phyloP scores from a whole-genome alignment of 2,888 invertebrate species.

The Apoda limacodes region DNA sequence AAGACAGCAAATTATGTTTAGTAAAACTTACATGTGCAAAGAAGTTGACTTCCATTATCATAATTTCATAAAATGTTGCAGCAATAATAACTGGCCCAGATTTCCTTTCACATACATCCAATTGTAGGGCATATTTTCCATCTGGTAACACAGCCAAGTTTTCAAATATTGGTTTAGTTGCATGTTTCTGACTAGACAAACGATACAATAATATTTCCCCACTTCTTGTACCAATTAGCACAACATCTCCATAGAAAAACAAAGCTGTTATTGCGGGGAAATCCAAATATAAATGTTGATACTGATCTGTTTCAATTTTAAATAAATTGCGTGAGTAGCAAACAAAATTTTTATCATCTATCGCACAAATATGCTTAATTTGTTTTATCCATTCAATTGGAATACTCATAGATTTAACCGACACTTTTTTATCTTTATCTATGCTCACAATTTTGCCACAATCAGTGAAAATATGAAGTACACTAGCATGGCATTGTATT shows the following conservation, averaged over 20 bases:
- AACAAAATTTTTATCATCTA: slow-evolving; percentile 45
- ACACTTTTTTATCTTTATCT: slow-evolving; percentile 22
- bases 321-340: slow-evolving; percentile 50
- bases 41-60: slow-evolving; percentile 39
- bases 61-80: slow-evolving; percentile 43
- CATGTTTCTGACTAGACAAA: slow-evolving; percentile 36
- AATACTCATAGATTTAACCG: slow-evolving; percentile 28
- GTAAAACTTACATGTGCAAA: slow-evolving; percentile 50
- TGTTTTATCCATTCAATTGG: slow-evolving; percentile 47
- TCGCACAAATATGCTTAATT: slow-evolving; percentile 36
- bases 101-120: slow-evolving; percentile 48
- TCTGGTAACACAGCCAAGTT: slow-evolving; percentile 35
- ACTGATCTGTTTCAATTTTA: slow-evolving; percentile 44
- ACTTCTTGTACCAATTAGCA: slow-evolving; percentile 38
- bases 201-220: slow-evolving; percentile 47
- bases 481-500: slow-evolving; percentile 31
- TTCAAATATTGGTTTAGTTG: slow-evolving; percentile 38
- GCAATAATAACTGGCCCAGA: slow-evolving; percentile 42
- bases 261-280: slow-evolving; percentile 47
- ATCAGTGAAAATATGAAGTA: slow-evolving; percentile 38
- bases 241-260: slow-evolving; percentile 49
- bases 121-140: slow-evolving; percentile 42
- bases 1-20: too few relatives aligned
- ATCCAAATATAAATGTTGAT: slow-evolving; percentile 45
- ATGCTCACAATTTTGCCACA: slow-evolving; percentile 43